Base-by-base conservation (phyloP, 2,797 vertebrate genomes). In the Sternarchorhynchus goeldii region DNA sequence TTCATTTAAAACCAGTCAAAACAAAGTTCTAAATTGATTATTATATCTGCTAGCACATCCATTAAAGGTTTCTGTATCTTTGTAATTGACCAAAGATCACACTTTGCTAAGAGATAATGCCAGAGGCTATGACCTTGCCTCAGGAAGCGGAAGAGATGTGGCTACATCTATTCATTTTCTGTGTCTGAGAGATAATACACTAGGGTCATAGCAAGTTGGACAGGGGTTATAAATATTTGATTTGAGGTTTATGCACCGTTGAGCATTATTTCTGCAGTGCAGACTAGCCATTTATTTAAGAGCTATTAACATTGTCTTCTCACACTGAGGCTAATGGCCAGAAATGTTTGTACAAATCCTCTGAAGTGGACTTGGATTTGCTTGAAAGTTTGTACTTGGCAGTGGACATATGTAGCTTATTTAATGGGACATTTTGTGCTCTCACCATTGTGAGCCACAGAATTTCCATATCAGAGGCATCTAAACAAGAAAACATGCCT, bases 201-300 rank as follows among this genome's bases (percentile, higher is more conserved):
- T 20, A 60, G 73, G 56, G 77, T 53, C 53, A 34, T 53, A 67
- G 72, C 21, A 32, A 31, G 57, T 58, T 58, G 74, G 75, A 69
- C 68, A 73, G 66, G 56, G 73, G 79, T 82, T 84, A 84, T 83
- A 85, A 87, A 84, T 83, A 86, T 86, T 84, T 85, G 78, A 84
- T 84, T 85, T 10, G 7, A 74, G 73, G 79, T 81, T 71, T 81
- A 77, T 81, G 73, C 82, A 81, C 82, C 50, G 75, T 75, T 76
- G 79, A 81, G 75, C 67, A 31, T 66, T 77, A 73, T 82, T 75
- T 82, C 80, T 72, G 68, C 55, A 60, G 53, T 56, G 74, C 31
- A 67, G 70, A 73, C 62, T 60, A 73, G 62, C 74, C 50, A 62
- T 63, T 75, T 82, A 50, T 76, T 75, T 32, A 56, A 63, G 79